Evolutionary conservation across 2,113 vertebrate genomes (phyloP).

Genomic region (Bambusicola thoracicus): DNA sequence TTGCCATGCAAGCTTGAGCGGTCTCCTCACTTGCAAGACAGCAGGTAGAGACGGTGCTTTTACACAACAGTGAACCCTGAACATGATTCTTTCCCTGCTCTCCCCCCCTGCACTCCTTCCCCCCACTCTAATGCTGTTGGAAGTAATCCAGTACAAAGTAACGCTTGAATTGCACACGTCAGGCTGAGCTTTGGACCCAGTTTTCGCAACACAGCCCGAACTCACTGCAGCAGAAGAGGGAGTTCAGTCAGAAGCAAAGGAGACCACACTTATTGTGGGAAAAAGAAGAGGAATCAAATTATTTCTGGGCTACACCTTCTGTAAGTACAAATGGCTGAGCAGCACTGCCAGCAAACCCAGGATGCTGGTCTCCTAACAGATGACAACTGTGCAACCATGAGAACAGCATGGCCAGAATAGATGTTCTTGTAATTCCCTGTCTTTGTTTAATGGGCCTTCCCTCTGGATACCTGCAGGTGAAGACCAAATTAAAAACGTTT

Average conservation of each 20-base stretch:
- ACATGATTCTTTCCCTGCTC: constrained; percentile 8
- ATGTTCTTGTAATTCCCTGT: neutral
- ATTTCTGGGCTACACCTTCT: neutral
- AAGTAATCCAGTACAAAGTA: constrained; percentile 63
- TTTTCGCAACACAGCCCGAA: constrained; percentile 58
- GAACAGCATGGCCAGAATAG: neutral
- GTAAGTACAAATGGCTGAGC: neutral
- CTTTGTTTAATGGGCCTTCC: neutral
- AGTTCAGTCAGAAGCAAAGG: neutral
- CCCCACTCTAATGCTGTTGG: neutral
- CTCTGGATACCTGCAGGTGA: neutral
- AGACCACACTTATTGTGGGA: neutral
- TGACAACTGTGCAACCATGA: neutral
- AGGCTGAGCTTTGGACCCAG: constrained; percentile 77
- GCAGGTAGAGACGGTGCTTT: neutral
- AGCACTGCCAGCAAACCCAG: neutral
- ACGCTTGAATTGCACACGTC: constrained; percentile 37
- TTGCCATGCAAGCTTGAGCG: neutral
- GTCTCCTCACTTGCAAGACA: neutral
- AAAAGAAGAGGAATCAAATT: neutral
- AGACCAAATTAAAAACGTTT: neutral
- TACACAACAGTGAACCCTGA: neutral
- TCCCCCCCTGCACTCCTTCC: neutral
- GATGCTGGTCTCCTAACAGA: neutral
- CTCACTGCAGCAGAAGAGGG: neutral